phyloP scores from a whole-genome alignment of 2,113 vertebrate species.

The Coturnix japonica region DNA sequence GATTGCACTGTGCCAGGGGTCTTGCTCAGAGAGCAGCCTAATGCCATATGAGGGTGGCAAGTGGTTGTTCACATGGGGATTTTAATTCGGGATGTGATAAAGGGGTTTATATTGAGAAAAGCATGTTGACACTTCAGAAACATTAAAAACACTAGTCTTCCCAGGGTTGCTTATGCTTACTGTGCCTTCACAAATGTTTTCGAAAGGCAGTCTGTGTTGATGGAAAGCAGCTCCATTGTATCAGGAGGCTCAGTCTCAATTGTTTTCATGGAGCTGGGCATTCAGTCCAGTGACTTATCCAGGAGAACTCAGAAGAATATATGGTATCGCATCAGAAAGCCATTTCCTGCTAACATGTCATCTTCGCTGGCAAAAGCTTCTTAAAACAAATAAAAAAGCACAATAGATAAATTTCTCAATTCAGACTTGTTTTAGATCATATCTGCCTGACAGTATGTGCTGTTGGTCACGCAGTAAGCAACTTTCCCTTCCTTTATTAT shows the following conservation, averaged over 20 bases:
- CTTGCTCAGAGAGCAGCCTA: background rate
- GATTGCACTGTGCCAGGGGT: background rate
- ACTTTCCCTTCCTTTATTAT: slow-evolving; percentile 40
- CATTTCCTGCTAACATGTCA: slow-evolving; percentile 37
- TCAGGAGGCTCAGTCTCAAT: background rate
- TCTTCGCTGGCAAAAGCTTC: slow-evolving; percentile 48
- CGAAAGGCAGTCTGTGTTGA: background rate
- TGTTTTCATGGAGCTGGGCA: background rate
- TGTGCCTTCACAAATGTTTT: background rate
- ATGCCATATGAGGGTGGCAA: background rate
- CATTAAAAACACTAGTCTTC: background rate
- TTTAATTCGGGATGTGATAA: background rate
- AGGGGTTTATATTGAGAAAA: background rate
- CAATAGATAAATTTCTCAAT: slow-evolving; percentile 22
- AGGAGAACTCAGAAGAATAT: background rate
- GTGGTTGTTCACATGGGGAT: background rate
- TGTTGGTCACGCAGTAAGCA: background rate
- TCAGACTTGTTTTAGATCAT: background rate
- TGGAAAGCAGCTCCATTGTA: background rate
- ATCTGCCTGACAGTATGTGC: slow-evolving; percentile 4
- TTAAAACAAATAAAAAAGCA: slow-evolving; percentile 35
- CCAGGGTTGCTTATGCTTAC: background rate
- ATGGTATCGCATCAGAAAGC: background rate
- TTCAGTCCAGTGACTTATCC: background rate
- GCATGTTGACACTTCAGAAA: background rate